These are phyloP conservation scores for Halictus quadricinctus DNA, from an alignment of 2,888 invertebrate species.

Conservation along the genomic window DNA sequence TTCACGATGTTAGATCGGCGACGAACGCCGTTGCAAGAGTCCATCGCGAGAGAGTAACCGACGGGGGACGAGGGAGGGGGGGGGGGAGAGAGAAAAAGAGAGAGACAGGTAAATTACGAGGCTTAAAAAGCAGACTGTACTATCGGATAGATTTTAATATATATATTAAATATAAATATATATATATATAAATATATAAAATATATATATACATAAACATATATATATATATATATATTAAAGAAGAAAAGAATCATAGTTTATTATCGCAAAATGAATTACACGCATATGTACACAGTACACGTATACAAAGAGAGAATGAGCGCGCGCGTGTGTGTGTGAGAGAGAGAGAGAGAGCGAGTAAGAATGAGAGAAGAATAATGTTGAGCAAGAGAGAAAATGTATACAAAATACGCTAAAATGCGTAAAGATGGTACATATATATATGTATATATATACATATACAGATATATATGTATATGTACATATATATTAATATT, in stretches of 20 bases:
- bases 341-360: neutral
- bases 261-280: conserved; percentile 76
- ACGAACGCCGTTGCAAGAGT: conserved; percentile 59
- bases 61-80: conserved; percentile 13
- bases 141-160: conserved; percentile 81
- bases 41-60: conserved; percentile 48
- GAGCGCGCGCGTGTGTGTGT: conserved; percentile 23
- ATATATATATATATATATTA: conserved; percentile 57
- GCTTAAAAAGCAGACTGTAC: conserved; percentile 82
- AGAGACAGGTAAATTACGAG: conserved; percentile 74
- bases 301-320: conserved; percentile 72
- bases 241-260: conserved; percentile 75
- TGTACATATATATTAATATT: conserved; percentile 53
- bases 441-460: conserved; percentile 52
- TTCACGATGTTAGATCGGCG: conserved; percentile 53
- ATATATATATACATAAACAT: conserved; percentile 66
- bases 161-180: conserved; percentile 69
- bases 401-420: conserved; percentile 63
- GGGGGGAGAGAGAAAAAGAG: conserved; percentile 37
- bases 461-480: conserved; percentile 55
- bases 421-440: conserved; percentile 59
- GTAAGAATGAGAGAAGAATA: neutral
- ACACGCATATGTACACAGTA: conserved; percentile 75
- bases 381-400: conserved; percentile 40
- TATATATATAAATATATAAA: conserved; percentile 71